phyloP scores from a whole-genome alignment of 2,113 vertebrate genomes.

The Channa maculata region DNA sequence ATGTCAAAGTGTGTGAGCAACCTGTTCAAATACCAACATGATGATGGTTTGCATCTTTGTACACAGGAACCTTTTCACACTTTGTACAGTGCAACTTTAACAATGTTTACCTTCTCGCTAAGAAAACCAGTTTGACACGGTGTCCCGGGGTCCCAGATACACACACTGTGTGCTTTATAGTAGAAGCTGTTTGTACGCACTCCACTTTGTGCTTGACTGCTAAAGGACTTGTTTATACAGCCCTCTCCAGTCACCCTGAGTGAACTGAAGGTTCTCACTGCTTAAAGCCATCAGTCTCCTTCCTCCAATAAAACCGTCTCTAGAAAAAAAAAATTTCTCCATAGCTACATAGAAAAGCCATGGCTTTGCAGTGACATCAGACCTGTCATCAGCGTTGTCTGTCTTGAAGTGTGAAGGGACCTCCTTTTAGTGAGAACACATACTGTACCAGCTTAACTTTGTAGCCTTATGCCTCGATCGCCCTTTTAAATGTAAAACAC shows the following conservation, averaged over 20 bases:
- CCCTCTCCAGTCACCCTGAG: slow-evolving; percentile 68
- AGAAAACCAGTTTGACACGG: slow-evolving; percentile 65
- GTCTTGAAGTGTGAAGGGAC: slow-evolving; percentile 25
- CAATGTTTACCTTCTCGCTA: slow-evolving; percentile 73
- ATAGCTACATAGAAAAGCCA: slow-evolving; percentile 12
- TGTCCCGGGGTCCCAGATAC: slow-evolving; percentile 42
- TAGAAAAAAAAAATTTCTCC: slow-evolving; percentile 38
- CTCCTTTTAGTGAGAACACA: slow-evolving; percentile 23
- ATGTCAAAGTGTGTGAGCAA: slow-evolving; percentile 61
- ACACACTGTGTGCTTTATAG: slow-evolving; percentile 46
- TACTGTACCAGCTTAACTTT: not conserved
- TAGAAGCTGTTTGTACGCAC: slow-evolving; percentile 62
- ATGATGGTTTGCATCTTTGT: slow-evolving; percentile 56
- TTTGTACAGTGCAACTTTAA: slow-evolving; percentile 49
- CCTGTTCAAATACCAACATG: slow-evolving; percentile 70
- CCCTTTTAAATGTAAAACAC: not conserved
- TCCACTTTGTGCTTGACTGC: slow-evolving; percentile 69
- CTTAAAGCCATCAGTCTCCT: slow-evolving; percentile 40
- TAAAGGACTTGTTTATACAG: slow-evolving; percentile 77
- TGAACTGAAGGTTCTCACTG: slow-evolving; percentile 58
- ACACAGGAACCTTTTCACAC: slow-evolving; percentile 65
- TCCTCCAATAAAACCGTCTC: slow-evolving; percentile 14
- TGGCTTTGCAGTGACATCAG: slow-evolving; percentile 11
- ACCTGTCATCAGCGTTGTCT: slow-evolving; percentile 26
- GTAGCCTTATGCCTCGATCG: not conserved